Base-by-base conservation (phyloP, 2,113 vertebrate genomes). In the Onychorhynchus coronatus region DNA sequence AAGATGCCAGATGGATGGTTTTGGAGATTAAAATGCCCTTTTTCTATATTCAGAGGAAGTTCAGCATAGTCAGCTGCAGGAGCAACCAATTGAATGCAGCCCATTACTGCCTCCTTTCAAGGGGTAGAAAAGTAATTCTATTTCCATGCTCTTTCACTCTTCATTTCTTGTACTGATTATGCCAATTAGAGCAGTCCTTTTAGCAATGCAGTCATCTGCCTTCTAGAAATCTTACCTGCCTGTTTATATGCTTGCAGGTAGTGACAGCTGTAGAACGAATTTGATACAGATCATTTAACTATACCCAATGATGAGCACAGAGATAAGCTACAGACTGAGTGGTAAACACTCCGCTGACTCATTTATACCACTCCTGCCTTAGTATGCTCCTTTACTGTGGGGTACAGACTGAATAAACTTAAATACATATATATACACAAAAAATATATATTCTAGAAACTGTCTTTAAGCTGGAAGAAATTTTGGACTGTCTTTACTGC, bases 131-230 rank as follows among this genome's bases (percentile, higher is more conserved):
- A 79, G 53, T 66, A 88, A 82, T 91, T 91, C 55, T 80, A 47
- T 63, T 88, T 91, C 53, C 78, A 85, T 88, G 67, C 39, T 88
- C 9, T 1, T 90, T 93, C 52, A 91, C 41, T 88, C 77, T 89
- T 89, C 53, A 68, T 95, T 93, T 91, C 82, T 83, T 71, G 55
- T 74, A 70, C 67, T 88, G 58, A 94, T 96, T 66, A 88, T 41
- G 42, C 22, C 78, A 88, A 74, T 93, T 90, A 95, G 35, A 83
- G 39, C 17, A 74, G 63, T 59, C 35, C 50, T 90, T 83, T 85
- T 39, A 73, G 47, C 0, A 1, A 89, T n/a, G 61, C 0, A 0
- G 76, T 68, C 84, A 93, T 81, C 93, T 86, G 83, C n/a, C 71
- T 72, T 44, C 44, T n/a, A 75, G 95, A 93, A 90, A 83, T 80